Evolutionary conservation across 1,140 invertebrate species (phyloP).

Genomic region (Drosophila melanica): DNA sequence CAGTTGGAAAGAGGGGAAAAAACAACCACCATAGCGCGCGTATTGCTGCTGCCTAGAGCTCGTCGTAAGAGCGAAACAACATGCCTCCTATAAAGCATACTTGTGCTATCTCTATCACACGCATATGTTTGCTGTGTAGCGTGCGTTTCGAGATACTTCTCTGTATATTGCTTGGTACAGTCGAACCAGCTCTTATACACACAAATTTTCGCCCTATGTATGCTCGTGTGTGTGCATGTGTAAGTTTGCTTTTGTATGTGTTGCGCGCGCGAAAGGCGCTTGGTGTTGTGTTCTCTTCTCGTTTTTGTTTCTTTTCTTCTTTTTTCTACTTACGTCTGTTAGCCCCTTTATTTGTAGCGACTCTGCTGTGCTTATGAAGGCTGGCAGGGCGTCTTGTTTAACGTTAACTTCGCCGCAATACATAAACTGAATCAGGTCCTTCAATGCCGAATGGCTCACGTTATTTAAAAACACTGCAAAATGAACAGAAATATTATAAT

Average conservation of each 20-base stretch:
- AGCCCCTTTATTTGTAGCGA: slow-evolving; percentile 93
- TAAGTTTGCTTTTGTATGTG: slow-evolving; percentile 42
- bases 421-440: slow-evolving; percentile 93
- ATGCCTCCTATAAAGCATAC: not conserved
- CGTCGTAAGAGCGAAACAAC: slow-evolving; percentile 41
- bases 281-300: slow-evolving; percentile 37
- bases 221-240: slow-evolving; percentile 2
- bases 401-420: slow-evolving; percentile 94
- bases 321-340: slow-evolving; percentile 84
- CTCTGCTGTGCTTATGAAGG: slow-evolving; percentile 93
- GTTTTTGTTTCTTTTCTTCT: slow-evolving; percentile 9
- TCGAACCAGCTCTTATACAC: slow-evolving; percentile 73
- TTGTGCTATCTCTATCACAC: slow-evolving; percentile 31
- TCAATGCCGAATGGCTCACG: slow-evolving; percentile 90
- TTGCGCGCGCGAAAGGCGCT: slow-evolving; percentile 61
- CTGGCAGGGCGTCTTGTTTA: slow-evolving; percentile 91
- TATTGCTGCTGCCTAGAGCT: not conserved
- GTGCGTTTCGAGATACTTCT: slow-evolving; percentile 62
- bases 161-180: slow-evolving; percentile 57
- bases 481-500: slow-evolving; percentile 44
- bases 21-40: slow-evolving; percentile 59
- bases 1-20: not conserved
- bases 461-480: slow-evolving; percentile 92
- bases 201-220: slow-evolving; percentile 6
- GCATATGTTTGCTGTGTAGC: slow-evolving; percentile 7